Percentiles rank a stretch among this genome's conserved stretches.
These are phyloP conservation scores for Dasypus novemcinctus DNA, from an alignment of 2,113 vertebrate genomes.

Conservation along the genomic window DNA sequence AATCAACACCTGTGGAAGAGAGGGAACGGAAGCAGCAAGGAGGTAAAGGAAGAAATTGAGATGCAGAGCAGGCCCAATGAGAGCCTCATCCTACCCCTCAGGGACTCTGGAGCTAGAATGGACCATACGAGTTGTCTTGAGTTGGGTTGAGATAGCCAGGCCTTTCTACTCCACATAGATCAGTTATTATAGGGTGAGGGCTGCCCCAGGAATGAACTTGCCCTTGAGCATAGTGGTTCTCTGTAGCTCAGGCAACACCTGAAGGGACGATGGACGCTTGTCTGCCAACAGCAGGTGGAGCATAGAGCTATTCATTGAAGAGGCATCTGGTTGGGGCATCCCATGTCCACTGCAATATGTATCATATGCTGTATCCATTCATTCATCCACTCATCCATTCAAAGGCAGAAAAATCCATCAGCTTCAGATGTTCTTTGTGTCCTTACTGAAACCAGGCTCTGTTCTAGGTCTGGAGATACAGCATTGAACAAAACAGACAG, in stretches of 20 bases:
- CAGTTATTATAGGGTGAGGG: not conserved
- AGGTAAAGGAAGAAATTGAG: not conserved
- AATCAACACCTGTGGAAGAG: not conserved
- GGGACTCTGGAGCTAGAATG: not conserved
- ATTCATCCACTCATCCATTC: not conserved
- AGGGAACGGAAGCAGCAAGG: not conserved
- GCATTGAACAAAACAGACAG: not conserved
- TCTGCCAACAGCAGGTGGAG: not conserved
- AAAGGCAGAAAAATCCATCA: not conserved
- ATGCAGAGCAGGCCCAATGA: no score
- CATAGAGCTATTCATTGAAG: not conserved
- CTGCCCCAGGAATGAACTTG: not conserved
- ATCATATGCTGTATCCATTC: not conserved
- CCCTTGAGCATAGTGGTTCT: not conserved
- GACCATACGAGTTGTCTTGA: not conserved
- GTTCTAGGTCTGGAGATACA: not conserved
- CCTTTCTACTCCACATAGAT: not conserved
- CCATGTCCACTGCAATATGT: fast-evolving
- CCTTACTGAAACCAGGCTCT: not conserved
- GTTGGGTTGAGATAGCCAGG: not conserved
- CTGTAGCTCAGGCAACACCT: not conserved
- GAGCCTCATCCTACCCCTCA: not conserved
- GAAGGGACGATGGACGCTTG: not conserved
- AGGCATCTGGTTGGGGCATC: not conserved
- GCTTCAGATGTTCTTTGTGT: not conserved